Evolutionary conservation across 2,888 invertebrate species (phyloP).

Genomic region (Spicauda simplicius): DNA sequence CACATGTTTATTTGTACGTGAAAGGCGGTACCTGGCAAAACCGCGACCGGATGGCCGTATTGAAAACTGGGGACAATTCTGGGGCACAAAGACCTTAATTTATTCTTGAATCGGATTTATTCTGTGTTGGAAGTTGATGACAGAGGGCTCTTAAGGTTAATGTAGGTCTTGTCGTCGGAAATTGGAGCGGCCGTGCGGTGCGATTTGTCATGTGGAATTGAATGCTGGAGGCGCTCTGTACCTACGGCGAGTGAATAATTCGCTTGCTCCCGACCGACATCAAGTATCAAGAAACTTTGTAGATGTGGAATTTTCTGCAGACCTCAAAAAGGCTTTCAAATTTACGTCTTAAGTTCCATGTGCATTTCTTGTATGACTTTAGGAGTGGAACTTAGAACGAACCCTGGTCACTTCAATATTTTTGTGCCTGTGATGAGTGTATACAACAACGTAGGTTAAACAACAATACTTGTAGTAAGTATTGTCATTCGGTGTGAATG

Average conservation of each 20-base stretch:
- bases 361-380: too few species aligned
- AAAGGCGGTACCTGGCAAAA: conserved; percentile 53
- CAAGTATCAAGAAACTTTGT: not conserved
- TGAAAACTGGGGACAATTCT: conserved; percentile 63
- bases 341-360: too few species aligned
- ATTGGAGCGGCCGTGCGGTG: conserved; percentile 67
- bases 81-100: conserved; percentile 79
- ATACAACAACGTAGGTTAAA: too few species aligned
- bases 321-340: too few species aligned
- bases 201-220: conserved; percentile 75
- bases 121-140: conserved; percentile 72
- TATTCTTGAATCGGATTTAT: conserved; percentile 80
- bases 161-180: conserved; percentile 79
- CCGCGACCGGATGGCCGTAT: conserved; percentile 50
- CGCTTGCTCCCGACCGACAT: conserved; percentile 24
- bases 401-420: too few species aligned
- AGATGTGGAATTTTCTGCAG: too few species aligned
- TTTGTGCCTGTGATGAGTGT: too few species aligned
- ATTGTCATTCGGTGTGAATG: not conserved
- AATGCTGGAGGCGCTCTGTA: conserved; percentile 54
- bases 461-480: too few species aligned
- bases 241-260: conserved; percentile 42
- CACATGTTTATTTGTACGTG: conserved; percentile 60
- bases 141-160: conserved; percentile 79
- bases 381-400: too few species aligned